Evolutionary conservation across 2,113 vertebrate genomes (phyloP).

Genomic region (Sturnira hondurensis): DNA sequence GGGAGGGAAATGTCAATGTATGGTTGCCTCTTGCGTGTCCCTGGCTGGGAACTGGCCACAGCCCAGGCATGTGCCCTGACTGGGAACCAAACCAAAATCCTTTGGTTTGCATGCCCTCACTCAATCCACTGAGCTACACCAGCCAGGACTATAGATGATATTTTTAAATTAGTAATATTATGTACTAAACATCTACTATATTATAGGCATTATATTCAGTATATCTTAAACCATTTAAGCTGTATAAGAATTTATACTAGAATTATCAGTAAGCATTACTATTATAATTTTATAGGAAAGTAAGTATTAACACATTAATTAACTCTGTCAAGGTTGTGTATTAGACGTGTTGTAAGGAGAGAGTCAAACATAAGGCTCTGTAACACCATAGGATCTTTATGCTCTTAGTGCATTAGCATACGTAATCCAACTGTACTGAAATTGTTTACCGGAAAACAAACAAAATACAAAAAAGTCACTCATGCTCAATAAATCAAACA

Average conservation of each 20-base stretch:
- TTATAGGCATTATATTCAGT: not conserved
- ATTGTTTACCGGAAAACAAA: not conserved
- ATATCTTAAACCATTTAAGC: not conserved
- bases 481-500: not conserved
- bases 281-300: not conserved
- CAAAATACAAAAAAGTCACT: not conserved
- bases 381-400: not conserved
- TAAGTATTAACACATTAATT: not conserved
- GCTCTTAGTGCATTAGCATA: not conserved
- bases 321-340: not conserved
- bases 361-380: not conserved
- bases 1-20: too few relatives aligned
- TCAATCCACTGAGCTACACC: too few relatives aligned
- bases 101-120: too few relatives aligned
- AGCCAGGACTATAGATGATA: not conserved
- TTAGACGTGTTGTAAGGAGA: not conserved
- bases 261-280: not conserved
- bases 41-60: too few relatives aligned
- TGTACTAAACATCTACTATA: not conserved
- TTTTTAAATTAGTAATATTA: not conserved
- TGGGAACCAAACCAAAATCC: too few relatives aligned
- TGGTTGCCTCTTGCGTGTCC: too few relatives aligned
- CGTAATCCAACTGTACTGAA: not conserved
- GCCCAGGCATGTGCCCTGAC: too few relatives aligned
- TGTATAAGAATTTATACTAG: not conserved